Base-by-base conservation (phyloP, 2,888 invertebrate species). In the Lochmaea capreae region DNA sequence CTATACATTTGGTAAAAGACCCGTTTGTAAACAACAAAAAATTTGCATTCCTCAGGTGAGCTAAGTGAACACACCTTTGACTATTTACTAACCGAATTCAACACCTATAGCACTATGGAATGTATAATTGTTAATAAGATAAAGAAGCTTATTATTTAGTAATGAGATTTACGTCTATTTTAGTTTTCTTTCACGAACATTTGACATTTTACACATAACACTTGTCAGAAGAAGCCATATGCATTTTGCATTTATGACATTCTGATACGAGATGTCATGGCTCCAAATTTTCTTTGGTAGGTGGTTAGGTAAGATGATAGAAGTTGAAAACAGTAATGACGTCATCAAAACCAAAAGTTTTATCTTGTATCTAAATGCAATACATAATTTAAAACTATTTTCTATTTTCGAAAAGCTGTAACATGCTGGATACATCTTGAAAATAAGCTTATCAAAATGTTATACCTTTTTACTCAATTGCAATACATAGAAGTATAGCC, bases 21-120 rank as follows among this genome's bases (percentile, higher is more conserved):
- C 67, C 70, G 71, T 75, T 75, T 73, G 75, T 75, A 75, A 74
- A 75, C 73, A 77, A 71, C 59, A 77, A 77, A 79, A 79, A 80
- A 79, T 77, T 78, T 75, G 75, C 79, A 80, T 80, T 80, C 80
- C 80, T 80, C 78, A 80, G 79, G 80, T 79, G 79, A 78, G 78
- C 65, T 70, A 72, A 43, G 71, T 70, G 70, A 69, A 69, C 69
- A 71, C 71, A 71, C 71, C 71, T 71, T 71, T 46, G 65, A 46
- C 65, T 65, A 65, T 62, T 65, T 65, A 33, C 43, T 11, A 33
- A 58, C 14, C 6, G 33, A 71, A 49, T 71, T 39, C 43, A 18
- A 22, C 57, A 54, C 43, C n/a, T 54, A 42, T 43, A 58, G 42
- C 22, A 39, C 39, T 57, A 49, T 42, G 65, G 43, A 68, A 68